phyloP scores from a whole-genome alignment of 2,888 invertebrate species.

The Campoletis raptor region DNA sequence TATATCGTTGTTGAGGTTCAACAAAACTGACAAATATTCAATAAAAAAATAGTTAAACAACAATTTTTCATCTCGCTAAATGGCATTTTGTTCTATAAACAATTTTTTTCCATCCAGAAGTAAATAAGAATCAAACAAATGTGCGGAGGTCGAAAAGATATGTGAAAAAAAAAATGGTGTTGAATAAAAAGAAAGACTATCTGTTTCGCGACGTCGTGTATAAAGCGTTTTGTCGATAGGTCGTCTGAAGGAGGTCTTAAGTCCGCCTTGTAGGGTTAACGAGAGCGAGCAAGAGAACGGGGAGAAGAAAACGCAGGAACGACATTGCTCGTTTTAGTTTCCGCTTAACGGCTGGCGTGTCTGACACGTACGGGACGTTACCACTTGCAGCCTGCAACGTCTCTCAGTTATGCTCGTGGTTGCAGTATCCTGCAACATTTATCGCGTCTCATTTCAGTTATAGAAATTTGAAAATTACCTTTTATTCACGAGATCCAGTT shows the following conservation, averaged over 20 bases:
- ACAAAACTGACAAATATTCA: too few species aligned
- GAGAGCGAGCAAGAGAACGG: slow-evolving; percentile 12
- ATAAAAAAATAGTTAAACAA: too few species aligned
- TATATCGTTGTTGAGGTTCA: too few species aligned
- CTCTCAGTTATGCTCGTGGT: slow-evolving; percentile 10
- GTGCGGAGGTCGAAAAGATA: neutral
- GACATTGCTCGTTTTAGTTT: slow-evolving; percentile 46
- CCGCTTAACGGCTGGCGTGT: slow-evolving; percentile 55
- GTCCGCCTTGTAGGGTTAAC: slow-evolving; percentile 44
- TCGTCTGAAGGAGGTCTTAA: slow-evolving; percentile 39
- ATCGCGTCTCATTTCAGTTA: slow-evolving; percentile 10
- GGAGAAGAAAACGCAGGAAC: slow-evolving; percentile 31
- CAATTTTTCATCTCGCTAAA: too few species aligned
- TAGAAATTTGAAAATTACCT: slow-evolving; percentile 15
- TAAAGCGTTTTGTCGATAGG: slow-evolving; percentile 56
- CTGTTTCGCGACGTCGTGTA: slow-evolving; percentile 11
- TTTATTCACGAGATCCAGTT: neutral
- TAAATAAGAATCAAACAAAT: neutral
- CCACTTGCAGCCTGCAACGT: slow-evolving; percentile 42
- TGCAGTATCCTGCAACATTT: slow-evolving; percentile 19
- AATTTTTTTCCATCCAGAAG: neutral
- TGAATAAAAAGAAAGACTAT: neutral
- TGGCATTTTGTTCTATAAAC: too few species aligned
- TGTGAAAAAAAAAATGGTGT: neutral
- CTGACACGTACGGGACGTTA: slow-evolving; percentile 62